phyloP scores from a whole-genome alignment of 2,888 invertebrate genomes.

The Ectemnius cavifrons region DNA sequence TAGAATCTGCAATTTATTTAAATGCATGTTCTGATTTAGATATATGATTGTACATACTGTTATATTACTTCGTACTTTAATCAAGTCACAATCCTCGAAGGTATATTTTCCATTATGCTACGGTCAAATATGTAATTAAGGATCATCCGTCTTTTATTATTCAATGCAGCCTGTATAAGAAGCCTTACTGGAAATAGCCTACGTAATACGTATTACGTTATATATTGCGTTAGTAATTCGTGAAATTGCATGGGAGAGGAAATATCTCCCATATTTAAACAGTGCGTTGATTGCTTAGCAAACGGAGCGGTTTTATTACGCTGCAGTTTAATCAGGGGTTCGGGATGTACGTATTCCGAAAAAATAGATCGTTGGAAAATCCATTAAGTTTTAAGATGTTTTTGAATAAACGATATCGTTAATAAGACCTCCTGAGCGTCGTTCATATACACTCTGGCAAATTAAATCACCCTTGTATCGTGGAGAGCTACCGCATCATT shows the following conservation, averaged over 20 bases:
- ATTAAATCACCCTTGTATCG: background rate
- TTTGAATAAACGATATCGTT: background rate
- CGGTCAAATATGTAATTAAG: background rate
- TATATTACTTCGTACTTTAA: conserved; percentile 25
- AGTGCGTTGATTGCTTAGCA: background rate
- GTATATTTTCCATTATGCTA: background rate
- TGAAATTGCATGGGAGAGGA: background rate
- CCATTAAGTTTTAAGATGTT: background rate
- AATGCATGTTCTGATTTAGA: conserved; percentile 11
- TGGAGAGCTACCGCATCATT: background rate
- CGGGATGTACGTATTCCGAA: background rate
- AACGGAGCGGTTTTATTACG: background rate
- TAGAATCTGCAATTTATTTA: conserved; percentile 18
- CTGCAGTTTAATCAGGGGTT: background rate
- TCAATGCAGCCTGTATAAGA: background rate
- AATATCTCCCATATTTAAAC: background rate
- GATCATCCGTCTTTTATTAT: background rate
- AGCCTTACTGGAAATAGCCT: too few relatives aligned
- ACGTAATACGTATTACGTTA: too few relatives aligned
- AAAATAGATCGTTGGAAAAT: too few relatives aligned
- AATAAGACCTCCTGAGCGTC: background rate
- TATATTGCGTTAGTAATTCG: background rate
- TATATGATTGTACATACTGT: conserved; percentile 26
- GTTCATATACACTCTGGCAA: background rate
- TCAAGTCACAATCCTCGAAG: conserved; percentile 6